Conservation (phyloP, 2,113 vertebrate genomes). For the Poeciliopsis prolifica region DNA sequence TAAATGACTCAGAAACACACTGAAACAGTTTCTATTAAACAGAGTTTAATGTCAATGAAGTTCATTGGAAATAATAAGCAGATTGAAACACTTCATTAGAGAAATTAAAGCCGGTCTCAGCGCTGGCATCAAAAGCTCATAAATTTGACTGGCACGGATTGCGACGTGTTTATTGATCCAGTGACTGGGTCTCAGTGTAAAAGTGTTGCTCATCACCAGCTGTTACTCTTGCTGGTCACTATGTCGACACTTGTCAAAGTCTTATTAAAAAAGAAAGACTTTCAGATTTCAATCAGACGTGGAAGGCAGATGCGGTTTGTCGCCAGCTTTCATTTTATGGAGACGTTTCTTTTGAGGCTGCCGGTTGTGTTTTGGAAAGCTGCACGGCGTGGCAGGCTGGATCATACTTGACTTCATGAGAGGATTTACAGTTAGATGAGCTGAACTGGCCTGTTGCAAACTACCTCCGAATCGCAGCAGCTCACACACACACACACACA, state of each 20-base stretch:
- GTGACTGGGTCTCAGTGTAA: neutral
- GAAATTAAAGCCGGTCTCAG: no score
- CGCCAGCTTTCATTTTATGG: neutral
- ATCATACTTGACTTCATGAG: slow-evolving; percentile 21
- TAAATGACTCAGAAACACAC: no score
- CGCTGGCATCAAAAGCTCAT: neutral
- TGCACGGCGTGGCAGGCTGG: neutral
- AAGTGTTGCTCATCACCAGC: neutral
- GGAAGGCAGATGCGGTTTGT: neutral
- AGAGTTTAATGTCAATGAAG: no score
- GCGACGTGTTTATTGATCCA: neutral
- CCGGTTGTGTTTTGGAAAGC: neutral
- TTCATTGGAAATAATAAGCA: no score
- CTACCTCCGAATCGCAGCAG: slow-evolving; percentile 51
- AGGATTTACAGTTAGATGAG: slow-evolving; percentile 28
- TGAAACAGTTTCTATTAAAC: no score
- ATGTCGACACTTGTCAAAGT: slow-evolving; percentile 7
- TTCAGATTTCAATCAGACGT: neutral
- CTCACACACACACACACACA: slow-evolving; percentile 55
- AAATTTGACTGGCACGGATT: neutral
- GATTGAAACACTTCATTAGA: no score
- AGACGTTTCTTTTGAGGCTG: neutral
- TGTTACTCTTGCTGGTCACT: slow-evolving; percentile 2
- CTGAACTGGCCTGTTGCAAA: slow-evolving; percentile 40
- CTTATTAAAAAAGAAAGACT: neutral